Evolutionary conservation across 2,113 vertebrate genomes (phyloP).

Genomic region (Microcebus griseorufus): DNA sequence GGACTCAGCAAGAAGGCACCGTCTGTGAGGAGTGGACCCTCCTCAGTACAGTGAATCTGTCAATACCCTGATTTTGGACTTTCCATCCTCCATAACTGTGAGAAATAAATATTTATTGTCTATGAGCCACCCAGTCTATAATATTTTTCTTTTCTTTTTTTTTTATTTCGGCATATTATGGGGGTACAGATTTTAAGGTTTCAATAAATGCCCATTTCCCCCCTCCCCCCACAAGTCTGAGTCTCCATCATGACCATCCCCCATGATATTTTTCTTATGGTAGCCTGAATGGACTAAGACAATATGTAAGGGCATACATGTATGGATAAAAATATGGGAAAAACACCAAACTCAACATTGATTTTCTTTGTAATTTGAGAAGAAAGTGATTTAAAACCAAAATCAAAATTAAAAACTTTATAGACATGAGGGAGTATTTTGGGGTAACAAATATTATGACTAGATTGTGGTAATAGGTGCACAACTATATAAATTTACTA

Average conservation of each 20-base stretch:
- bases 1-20: no score
- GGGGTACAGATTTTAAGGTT: no score
- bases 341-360: background rate
- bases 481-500: background rate
- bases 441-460: background rate
- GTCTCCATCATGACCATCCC: no score
- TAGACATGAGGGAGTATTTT: background rate
- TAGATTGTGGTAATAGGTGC: background rate
- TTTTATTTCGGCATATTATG: no score
- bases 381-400: background rate
- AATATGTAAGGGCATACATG: background rate
- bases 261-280: background rate
- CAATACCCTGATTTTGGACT: background rate
- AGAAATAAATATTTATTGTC: background rate
- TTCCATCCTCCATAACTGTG: background rate
- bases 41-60: background rate
- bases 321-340: background rate
- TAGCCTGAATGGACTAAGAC: background rate
- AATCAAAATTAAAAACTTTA: constrained; percentile 20
- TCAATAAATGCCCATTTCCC: no score
- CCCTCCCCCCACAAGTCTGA: no score
- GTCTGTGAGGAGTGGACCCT: background rate
- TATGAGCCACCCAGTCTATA: background rate
- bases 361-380: constrained; percentile 23
- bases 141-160: background rate